Evolutionary conservation across 2,113 vertebrate species (phyloP).

Genomic region (Pycnonotus jocosus): DNA sequence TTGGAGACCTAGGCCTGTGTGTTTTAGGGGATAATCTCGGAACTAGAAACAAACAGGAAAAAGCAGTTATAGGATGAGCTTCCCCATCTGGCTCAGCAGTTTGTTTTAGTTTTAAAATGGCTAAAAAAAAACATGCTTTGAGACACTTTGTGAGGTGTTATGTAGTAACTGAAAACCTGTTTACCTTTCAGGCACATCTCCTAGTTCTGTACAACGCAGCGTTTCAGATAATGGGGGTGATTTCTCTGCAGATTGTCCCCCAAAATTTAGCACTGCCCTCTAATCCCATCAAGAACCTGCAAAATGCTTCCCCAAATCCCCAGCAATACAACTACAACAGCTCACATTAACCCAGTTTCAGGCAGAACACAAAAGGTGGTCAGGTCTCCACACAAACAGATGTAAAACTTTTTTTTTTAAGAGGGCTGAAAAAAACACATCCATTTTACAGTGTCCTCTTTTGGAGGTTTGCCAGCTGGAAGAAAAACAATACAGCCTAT

Average conservation of each 20-base stretch:
- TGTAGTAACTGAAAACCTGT: neutral
- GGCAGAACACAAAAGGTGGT: constrained; percentile 41
- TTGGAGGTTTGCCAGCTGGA: constrained; percentile 43
- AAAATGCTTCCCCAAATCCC: neutral
- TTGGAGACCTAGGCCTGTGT: constrained; percentile 94
- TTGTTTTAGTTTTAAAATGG: neutral
- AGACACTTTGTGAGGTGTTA: neutral
- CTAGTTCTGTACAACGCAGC: neutral
- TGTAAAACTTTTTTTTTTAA: neutral
- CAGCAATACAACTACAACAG: neutral
- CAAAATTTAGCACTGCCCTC: neutral
- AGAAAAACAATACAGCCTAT: constrained; percentile 20
- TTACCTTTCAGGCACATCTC: constrained; percentile 35
- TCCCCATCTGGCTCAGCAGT: neutral
- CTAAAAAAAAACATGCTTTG: constrained; percentile 26
- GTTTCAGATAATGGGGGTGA: neutral
- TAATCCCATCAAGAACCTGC: neutral
- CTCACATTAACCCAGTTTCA: constrained; percentile 35
- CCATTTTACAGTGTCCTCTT: constrained; percentile 30
- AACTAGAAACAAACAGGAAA: constrained; percentile 70
- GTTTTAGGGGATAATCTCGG: constrained; percentile 80
- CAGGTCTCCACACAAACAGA: constrained; percentile 22
- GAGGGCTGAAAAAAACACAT: constrained; percentile 38
- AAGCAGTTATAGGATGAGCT: neutral
- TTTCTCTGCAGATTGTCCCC: neutral